These are phyloP conservation scores for Charadrius vociferus DNA, from an alignment of 2,113 vertebrate genomes.

Conservation along the genomic window DNA sequence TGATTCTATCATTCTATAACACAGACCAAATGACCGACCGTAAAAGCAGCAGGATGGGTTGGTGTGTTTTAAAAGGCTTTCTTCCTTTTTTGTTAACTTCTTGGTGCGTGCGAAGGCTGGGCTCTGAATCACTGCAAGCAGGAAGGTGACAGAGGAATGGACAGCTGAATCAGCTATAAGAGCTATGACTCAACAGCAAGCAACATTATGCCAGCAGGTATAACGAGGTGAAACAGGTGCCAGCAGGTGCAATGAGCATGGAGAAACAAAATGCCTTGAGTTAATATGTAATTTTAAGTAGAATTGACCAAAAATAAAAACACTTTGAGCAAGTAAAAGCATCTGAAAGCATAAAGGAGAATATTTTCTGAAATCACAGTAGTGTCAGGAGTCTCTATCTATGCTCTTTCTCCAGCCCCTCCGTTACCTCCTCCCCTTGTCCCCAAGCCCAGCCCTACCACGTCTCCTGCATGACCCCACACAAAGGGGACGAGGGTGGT, in stretches of 20 bases:
- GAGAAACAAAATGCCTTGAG: background rate
- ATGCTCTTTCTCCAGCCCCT: background rate
- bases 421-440: accelerated
- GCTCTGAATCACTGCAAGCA: background rate
- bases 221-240: background rate
- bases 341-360: background rate
- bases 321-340: background rate
- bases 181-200: background rate
- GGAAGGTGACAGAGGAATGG: background rate
- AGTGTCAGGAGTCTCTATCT: background rate
- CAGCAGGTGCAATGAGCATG: background rate
- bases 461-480: background rate
- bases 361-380: background rate
- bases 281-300: background rate
- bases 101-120: background rate
- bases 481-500: background rate
- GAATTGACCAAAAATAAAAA: background rate
- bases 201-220: background rate
- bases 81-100: background rate
- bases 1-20: background rate
- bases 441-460: background rate
- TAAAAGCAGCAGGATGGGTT: background rate
- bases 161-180: background rate
- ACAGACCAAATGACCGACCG: accelerated
- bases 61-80: background rate